Evolutionary conservation across 2,888 invertebrate genomes (phyloP).

Genomic region (Lasioglossum calceatum): DNA sequence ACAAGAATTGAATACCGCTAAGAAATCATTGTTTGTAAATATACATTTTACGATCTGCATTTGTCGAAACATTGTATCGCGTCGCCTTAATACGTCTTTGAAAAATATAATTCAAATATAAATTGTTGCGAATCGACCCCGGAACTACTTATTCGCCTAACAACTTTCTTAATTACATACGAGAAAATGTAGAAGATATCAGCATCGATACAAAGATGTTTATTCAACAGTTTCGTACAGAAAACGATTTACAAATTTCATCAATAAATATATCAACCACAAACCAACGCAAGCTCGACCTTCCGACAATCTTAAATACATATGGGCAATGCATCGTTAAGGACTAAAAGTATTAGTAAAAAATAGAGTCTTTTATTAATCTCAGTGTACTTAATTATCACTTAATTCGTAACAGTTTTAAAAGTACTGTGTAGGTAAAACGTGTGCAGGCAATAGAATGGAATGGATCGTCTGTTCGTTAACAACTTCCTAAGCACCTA

Average conservation of each 20-base stretch:
- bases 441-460: slow-evolving; percentile 21
- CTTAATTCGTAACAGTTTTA: slow-evolving; percentile 27
- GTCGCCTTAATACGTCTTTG: slow-evolving; percentile 52
- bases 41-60: slow-evolving; percentile 49
- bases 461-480: slow-evolving; percentile 35
- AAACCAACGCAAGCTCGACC: slow-evolving; percentile 27
- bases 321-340: not conserved
- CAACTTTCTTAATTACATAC: not conserved
- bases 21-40: slow-evolving; percentile 60
- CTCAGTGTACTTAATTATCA: slow-evolving; percentile 15
- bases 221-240: slow-evolving; percentile 55
- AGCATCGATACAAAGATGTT: slow-evolving; percentile 53
- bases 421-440: slow-evolving; percentile 25
- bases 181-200: not conserved
- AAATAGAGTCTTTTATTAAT: slow-evolving; percentile 46
- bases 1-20: slow-evolving; percentile 27
- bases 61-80: slow-evolving; percentile 51
- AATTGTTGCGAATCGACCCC: slow-evolving; percentile 43
- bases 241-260: slow-evolving; percentile 20
- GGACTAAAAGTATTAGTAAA: slow-evolving; percentile 44
- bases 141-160: not conserved
- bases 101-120: slow-evolving; percentile 52
- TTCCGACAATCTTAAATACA: not conserved
- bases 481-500: slow-evolving; percentile 27
- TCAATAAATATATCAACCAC: slow-evolving; percentile 21